Evolutionary conservation across 53 echinoderm and acorn worm genomes (phyloP), one percentile per base, ranked within the genome.

Genomic region (Echinometra lucunter): DNA sequence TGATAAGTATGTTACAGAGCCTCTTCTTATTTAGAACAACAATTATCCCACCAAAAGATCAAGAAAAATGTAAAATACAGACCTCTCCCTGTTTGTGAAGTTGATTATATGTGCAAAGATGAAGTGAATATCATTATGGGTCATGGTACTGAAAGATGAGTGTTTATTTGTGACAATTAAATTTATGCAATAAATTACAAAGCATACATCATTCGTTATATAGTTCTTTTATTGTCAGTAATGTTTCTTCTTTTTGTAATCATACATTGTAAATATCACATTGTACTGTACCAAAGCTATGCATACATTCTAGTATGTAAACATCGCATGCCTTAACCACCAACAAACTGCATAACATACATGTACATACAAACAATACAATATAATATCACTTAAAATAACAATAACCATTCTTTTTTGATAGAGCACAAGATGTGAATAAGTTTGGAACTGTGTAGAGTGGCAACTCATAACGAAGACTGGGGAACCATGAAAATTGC

Each of bases 231-330:
- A 69, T 69, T 69, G 34, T 69, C 69, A 69, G n/a, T n/a, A n/a
- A n/a, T n/a, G n/a, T 69, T 32, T 10, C 32, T 69, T 69, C 32
- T 88, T 57, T 53, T 53, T 25, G 56, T 88, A 53, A 56, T 88
- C 78, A 78, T 78, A 78, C 44, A 42, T 40, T 78, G 38, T 42
- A 42, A 78, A 78, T 78, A 75, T 75, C 37, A 37, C 75, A 75
- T 18, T 78, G 78, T 78, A 78, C 78, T 78, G 78, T 38, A 35
- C 78, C 38, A 75, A 75, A 75, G 78, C 78, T 17, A 75, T 75
- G 78, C 78, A 37, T 40, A 75, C 69, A 69, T 75, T 40, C 78
- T 28, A 75, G 78, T 53, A 34, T 38, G 15, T 34, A 69, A 18
- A 78, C 42, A 78, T 78, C 42, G 78, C 78, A 38, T 78, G 17